Base-by-base conservation (phyloP, 2,888 invertebrate genomes). In the Embidobia sp. region DNA sequence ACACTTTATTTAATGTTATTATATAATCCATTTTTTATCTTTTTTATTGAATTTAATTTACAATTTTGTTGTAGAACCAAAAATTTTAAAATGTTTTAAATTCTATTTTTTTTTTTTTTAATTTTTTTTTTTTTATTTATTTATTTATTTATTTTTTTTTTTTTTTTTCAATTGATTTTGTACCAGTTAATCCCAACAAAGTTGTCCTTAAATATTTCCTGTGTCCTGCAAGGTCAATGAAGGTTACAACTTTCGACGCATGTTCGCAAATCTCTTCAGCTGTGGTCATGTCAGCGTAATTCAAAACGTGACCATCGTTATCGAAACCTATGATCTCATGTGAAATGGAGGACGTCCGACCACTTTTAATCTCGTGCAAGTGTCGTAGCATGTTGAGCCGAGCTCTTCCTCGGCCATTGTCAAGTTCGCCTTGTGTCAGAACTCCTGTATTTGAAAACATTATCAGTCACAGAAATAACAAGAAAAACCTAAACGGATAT, bases 251-350 rank as follows among this genome's bases (percentile, higher is more conserved):
- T 90, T 98, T 98, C 4, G 96, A 95, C 1, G 98, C 97, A 40
- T 94, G 91, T 86, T 98, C 97, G 81, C 97, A 97, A 63, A 99
- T 98, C 81, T 98, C 95, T 86, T 98, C 97, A 0, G 97, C 95
- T 0, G 96, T 97, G 90, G 96, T 95, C 88, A 97, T 93, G 85
- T 97, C 96, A 33, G 95, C 95, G 81, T 95, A 95, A 90, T 97
- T 98, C 7, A 98, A 94, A 1, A 96, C 94, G 85, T 96, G 93
- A 0, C 96, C 96, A 91, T 94, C 89, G 13, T 84, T 93, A 90
- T 98, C 97, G 88, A 99, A 99, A 5, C 99, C 99, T 3, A 99
- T 92, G 80, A 99, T 97, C 91, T 98, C 98, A 87, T 98, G 97
- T 79, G 97, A 97, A 84, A 98, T 96, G 2, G 97, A 98, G 0